Evolutionary conservation across 2,888 invertebrate species (phyloP).

Genomic region (Drosophila yooni): DNA sequence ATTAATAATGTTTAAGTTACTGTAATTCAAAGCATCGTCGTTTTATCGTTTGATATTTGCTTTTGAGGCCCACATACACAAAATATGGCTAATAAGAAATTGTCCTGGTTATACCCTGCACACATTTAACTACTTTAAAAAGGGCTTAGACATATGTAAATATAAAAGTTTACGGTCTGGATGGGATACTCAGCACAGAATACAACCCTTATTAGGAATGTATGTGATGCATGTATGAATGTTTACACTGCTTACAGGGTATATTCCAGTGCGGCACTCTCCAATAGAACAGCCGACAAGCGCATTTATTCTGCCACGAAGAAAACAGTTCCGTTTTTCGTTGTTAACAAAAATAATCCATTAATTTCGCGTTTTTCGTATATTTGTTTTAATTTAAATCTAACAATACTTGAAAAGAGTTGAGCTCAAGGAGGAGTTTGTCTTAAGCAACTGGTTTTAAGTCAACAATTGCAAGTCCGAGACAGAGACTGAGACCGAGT

Average conservation of each 20-base stretch:
- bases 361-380: background rate
- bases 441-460: constrained; percentile 3
- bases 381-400: constrained; percentile 1
- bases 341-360: background rate
- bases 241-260: background rate
- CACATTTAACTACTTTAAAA: background rate
- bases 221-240: background rate
- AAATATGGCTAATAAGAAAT: background rate
- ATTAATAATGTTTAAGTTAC: background rate
- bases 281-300: background rate
- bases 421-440: background rate
- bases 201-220: background rate
- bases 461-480: constrained; percentile 15
- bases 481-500: background rate
- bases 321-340: background rate
- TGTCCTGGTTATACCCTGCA: background rate
- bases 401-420: constrained; percentile 1
- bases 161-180: background rate
- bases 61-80: background rate
- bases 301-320: background rate
- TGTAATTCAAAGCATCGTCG: background rate
- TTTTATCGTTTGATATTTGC: background rate
- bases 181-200: background rate
- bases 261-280: background rate
- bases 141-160: too few species aligned